Conservation (phyloP, 2,113 vertebrate species). For the Caretta caretta region DNA sequence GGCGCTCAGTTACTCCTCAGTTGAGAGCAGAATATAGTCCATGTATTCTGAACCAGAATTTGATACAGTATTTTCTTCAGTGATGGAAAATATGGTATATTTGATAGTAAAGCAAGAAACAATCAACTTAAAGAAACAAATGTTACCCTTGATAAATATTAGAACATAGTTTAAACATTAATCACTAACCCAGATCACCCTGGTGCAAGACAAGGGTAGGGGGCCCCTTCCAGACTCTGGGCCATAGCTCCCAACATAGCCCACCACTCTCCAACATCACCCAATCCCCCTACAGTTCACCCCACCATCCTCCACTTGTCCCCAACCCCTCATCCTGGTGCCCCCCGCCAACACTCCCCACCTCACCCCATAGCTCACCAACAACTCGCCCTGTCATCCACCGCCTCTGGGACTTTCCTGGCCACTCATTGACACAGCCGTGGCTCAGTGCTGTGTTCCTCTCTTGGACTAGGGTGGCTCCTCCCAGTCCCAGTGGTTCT, state of each 20-base stretch:
- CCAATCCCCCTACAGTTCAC: background rate
- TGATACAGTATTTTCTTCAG: background rate
- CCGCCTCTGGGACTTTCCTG: background rate
- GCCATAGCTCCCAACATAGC: background rate
- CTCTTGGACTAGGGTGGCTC: background rate
- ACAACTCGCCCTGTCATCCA: background rate
- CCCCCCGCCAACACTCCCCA: background rate
- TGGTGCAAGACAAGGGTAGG: background rate
- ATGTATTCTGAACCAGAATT: background rate
- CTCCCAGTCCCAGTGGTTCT: background rate
- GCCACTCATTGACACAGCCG: background rate
- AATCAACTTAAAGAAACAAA: background rate
- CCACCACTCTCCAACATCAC: background rate
- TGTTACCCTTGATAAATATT: background rate
- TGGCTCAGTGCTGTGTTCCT: background rate
- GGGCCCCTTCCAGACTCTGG: background rate
- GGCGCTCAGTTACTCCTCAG: background rate
- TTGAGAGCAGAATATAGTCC: background rate
- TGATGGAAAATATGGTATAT: background rate
- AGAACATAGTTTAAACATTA: background rate
- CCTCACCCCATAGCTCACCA: background rate
- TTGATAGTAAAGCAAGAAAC: background rate
- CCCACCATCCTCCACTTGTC: background rate
- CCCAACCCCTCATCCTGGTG: background rate
- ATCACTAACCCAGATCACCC: background rate